phyloP scores from a whole-genome alignment of 2,797 vertebrate species.

The Phyllotis vaccarum region DNA sequence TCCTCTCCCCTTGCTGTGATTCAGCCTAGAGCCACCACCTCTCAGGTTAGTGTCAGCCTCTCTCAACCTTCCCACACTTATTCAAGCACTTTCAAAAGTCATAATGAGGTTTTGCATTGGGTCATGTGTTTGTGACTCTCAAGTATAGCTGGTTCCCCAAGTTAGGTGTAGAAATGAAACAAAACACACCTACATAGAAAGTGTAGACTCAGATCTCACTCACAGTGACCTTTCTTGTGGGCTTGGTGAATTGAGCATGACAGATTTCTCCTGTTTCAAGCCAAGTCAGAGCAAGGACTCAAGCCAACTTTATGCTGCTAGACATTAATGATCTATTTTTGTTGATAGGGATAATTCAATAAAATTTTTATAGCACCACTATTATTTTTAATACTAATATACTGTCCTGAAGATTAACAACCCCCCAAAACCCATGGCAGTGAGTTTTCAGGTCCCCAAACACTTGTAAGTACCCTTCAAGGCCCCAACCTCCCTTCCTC shows the following conservation, averaged over 20 bases:
- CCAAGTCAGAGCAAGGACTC: background rate
- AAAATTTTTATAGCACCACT: background rate
- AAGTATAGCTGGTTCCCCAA: background rate
- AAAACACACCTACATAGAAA: background rate
- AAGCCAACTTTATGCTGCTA: background rate
- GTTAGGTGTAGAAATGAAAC: background rate
- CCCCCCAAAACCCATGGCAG: background rate
- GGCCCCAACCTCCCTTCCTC: background rate
- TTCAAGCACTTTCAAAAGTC: background rate
- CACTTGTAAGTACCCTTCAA: background rate
- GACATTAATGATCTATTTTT: background rate
- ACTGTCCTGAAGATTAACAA: constrained; percentile 29
- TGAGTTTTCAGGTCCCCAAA: constrained; percentile 7
- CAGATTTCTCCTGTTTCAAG: background rate
- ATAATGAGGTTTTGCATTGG: background rate
- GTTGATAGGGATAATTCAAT: background rate
- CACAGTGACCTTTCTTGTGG: background rate
- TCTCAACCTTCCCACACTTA: background rate
- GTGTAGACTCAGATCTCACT: background rate
- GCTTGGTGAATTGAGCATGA: background rate
- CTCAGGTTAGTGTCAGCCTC: background rate
- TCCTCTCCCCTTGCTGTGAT: background rate
- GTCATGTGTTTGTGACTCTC: background rate
- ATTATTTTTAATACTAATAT: background rate
- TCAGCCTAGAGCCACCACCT: background rate